Base-by-base conservation (phyloP, 2,797 vertebrate species). In the Falco naumanni region DNA sequence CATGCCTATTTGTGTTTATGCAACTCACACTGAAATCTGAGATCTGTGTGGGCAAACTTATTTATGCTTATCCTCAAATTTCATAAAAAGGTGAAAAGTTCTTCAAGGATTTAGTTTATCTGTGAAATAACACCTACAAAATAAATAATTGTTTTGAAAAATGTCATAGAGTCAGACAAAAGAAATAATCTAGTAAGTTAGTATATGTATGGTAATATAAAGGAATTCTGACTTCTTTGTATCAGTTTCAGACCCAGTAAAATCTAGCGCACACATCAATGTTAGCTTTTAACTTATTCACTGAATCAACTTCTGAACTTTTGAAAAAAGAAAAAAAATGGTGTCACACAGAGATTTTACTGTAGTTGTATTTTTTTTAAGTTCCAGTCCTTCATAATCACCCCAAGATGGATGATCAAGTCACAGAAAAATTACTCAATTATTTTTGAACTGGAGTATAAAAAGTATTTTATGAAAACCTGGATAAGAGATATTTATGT, bases 101-200 rank as follows among this genome's bases (percentile, higher is more conserved):
- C 9, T 65, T 81, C 2, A 74, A 10, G 5, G 9, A 39, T 31
- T 34, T 60, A 22, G 3, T 48, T 72, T 70, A 4, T 6, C n/a
- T 65, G 8, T 28, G 16, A 64, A 87, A 75, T 45, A 54, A 18
- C 4, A 53, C 2, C 4, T 22, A 19, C 18, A 68, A 53, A 84
- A 19, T 16, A 43, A 70, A 41, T 13, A 1, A 76, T 14, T n/a
- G 1, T 4, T 64, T 74, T 60, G 10, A 19, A 71, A 84, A 87
- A 69, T 16, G 1, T n/a, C 3, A n/a, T 25, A 51, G 63, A 54
- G 50, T 22, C 2, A 34, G 34, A 86, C 13, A 1, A 21, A 28
- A 59, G 33, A 45, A 45, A 14, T 33, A 0, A 7, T n/a, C 12
- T 9, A 28, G 0, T 9, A 47, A 13, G 0, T 63, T 53, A 25